These are phyloP conservation scores for Epicauta chinensis DNA, from an alignment of 1,140 invertebrate species.

Conservation along the genomic window DNA sequence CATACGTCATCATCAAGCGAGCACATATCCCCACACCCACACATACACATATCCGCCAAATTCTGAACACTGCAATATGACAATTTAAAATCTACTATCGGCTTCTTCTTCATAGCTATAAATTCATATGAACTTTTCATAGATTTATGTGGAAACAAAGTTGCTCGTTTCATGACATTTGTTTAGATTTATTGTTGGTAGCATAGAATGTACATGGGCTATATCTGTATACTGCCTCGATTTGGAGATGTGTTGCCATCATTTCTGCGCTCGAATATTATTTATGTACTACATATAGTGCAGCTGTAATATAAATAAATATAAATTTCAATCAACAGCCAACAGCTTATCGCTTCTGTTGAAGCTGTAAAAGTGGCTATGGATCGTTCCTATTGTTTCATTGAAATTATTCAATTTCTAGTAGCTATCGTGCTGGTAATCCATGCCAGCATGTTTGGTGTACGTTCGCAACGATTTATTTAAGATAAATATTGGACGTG, in stretches of 20 bases:
- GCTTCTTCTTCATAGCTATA: slow-evolving; percentile 12
- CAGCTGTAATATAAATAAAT: too few relatives aligned
- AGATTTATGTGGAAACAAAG: slow-evolving; percentile 17
- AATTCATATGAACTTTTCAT: slow-evolving; percentile 17
- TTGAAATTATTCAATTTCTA: too few relatives aligned
- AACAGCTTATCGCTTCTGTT: too few relatives aligned
- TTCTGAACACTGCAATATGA: slow-evolving; percentile 17
- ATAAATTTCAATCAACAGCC: too few relatives aligned
- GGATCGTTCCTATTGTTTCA: too few relatives aligned
- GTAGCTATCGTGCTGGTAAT: too few relatives aligned
- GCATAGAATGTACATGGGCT: slow-evolving; percentile 4
- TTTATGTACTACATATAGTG: slow-evolving; percentile 2
- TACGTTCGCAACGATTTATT: too few relatives aligned
- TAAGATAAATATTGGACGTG: too few relatives aligned
- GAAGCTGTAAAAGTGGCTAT: too few relatives aligned
- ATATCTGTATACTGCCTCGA: slow-evolving; percentile 12
- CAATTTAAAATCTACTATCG: slow-evolving; percentile 19
- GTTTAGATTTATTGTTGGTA: slow-evolving; percentile 16
- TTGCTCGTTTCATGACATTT: slow-evolving; percentile 15
- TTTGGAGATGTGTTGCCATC: slow-evolving; percentile 6
- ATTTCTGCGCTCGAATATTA: slow-evolving; percentile 12
- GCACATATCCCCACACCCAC: not conserved
- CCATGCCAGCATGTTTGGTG: too few relatives aligned
- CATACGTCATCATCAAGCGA: slow-evolving; percentile 14
- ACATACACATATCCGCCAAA: not conserved